phyloP scores from a whole-genome alignment of 2,888 invertebrate genomes.

The Erannis defoliaria region DNA sequence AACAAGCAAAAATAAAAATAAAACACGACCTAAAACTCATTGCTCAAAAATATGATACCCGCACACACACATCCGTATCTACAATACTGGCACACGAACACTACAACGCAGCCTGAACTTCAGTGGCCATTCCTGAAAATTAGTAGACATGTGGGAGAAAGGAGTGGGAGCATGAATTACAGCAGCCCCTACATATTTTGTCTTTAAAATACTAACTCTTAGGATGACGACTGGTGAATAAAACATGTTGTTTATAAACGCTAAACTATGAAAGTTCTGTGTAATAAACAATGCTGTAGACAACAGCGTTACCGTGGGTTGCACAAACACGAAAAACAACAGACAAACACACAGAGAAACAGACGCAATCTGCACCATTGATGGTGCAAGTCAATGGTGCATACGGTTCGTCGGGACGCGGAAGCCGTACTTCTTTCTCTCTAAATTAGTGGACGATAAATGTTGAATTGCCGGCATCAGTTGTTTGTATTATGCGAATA shows the following conservation, averaged over 20 bases:
- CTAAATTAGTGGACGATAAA: no score
- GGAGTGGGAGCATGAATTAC: conserved; percentile 85
- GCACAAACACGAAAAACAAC: no score
- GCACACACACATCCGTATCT: conserved; percentile 18
- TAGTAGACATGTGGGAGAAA: conserved; percentile 69
- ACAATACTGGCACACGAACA: conserved; percentile 57
- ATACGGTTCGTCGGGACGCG: no score
- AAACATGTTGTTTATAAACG: background rate
- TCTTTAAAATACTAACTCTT: conserved; percentile 83
- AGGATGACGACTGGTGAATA: conserved; percentile 12
- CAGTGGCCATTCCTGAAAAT: conserved; percentile 82
- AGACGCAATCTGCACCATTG: no score
- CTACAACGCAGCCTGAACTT: conserved; percentile 67
- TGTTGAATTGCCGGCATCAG: no score
- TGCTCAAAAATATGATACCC: conserved; percentile 26
- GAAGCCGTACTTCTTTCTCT: no score
- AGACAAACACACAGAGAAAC: no score
- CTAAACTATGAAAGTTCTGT: no score
- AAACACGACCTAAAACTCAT: conserved; percentile 13
- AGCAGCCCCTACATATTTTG: conserved; percentile 88
- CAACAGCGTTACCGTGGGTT: no score
- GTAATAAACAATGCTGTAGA: no score
- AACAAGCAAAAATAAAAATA: conserved; percentile 4
- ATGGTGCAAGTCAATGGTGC: no score
- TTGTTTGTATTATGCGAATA: no score